Evolutionary conservation across 1,140 invertebrate genomes (phyloP).

Genomic region (Eumeta japonica): DNA sequence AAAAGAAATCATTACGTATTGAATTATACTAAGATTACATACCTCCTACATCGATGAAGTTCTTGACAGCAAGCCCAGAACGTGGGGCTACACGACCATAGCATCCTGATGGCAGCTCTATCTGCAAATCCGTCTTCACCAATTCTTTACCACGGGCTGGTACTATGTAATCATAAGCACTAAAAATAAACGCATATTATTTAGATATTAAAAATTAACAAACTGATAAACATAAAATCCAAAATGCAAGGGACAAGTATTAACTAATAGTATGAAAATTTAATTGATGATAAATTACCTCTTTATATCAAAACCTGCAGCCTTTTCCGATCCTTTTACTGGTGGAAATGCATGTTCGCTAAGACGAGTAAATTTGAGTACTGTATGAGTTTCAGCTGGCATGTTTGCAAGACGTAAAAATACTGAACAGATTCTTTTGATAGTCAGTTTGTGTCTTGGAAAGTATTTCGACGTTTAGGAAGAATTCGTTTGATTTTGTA

Average conservation of each 20-base stretch:
- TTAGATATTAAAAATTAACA: conserved; percentile 6
- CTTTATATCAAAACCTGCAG: conserved; percentile 90
- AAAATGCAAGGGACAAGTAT: not conserved
- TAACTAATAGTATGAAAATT: too few species aligned
- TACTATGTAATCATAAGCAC: conserved; percentile 84
- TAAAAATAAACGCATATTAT: conserved; percentile 44
- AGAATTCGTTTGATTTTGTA: not conserved
- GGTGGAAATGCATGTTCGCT: conserved; percentile 78
- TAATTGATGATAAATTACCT: conserved; percentile 59
- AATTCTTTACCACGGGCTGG: conserved; percentile 82
- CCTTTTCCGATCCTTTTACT: conserved; percentile 75
- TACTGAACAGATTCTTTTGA: not conserved
- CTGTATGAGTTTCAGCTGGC: conserved; percentile 38
- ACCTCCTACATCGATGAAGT: conserved; percentile 95
- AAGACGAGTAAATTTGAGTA: conserved; percentile 75
- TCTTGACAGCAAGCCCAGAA: conserved; percentile 92
- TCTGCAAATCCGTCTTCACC: conserved; percentile 90
- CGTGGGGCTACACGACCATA: conserved; percentile 96
- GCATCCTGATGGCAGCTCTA: conserved; percentile 81
- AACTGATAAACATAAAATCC: conserved; percentile 4
- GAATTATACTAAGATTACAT: too few species aligned
- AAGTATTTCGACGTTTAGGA: not conserved
- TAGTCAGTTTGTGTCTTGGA: not conserved
- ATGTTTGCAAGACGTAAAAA: conserved; percentile 45
- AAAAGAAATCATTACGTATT: too few species aligned